phyloP scores from a whole-genome alignment of 1,140 invertebrate species.

The Bursaphelenchus mucronatus region DNA sequence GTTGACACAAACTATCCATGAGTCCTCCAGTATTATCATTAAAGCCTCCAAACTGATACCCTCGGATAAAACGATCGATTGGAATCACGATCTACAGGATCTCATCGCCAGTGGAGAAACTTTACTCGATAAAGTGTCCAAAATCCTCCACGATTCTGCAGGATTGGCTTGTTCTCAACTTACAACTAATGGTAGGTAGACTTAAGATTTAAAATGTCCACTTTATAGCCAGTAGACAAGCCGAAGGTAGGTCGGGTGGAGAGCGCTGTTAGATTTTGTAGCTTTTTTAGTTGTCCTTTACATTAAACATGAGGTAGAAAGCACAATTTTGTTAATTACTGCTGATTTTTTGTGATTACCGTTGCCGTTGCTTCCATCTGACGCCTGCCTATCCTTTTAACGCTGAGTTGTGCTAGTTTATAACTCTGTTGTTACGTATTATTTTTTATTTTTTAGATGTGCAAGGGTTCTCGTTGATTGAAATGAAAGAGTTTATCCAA shows the following conservation, averaged over 20 bases:
- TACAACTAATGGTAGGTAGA: constrained; percentile 30
- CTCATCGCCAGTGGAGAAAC: constrained; percentile 1
- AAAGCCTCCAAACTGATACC: constrained; percentile 43
- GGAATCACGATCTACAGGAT: constrained; percentile 11
- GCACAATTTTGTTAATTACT: neutral
- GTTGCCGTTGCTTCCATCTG: neutral
- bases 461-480: constrained; percentile 42
- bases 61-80: constrained; percentile 29
- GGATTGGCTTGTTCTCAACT: constrained; percentile 40
- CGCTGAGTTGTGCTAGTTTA: neutral
- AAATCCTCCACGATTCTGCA: constrained; percentile 34
- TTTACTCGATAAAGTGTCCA: constrained; percentile 33
- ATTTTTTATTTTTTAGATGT: constrained; percentile 39
- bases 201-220: neutral
- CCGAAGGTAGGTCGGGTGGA: neutral
- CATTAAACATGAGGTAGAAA: neutral
- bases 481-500: constrained; percentile 54
- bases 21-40: constrained; percentile 27
- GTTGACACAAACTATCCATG: constrained; percentile 20
- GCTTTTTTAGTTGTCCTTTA: no score
- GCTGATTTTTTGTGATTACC: neutral
- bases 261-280: neutral
- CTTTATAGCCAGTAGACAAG: neutral
- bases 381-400: neutral
- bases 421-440: neutral